phyloP scores from a whole-genome alignment of 2,888 invertebrate species.

The Gryllus longicercus region DNA sequence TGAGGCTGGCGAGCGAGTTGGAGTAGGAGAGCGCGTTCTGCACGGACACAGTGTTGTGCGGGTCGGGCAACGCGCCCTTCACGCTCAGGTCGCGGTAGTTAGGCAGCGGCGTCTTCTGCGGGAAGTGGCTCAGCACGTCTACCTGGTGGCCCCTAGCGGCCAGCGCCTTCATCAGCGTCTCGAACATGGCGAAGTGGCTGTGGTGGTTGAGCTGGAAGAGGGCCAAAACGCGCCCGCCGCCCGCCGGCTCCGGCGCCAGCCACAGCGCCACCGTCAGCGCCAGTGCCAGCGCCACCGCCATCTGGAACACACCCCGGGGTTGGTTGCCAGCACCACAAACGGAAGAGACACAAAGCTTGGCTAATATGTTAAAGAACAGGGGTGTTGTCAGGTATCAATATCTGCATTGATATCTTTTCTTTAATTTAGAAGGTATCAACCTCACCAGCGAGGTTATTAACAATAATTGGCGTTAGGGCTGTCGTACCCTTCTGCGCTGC shows the following conservation, averaged over 20 bases:
- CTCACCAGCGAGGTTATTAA: too few species aligned
- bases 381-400: too few species aligned
- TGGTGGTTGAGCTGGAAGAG: background rate
- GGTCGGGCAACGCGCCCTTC: background rate
- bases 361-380: too few species aligned
- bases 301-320: too few species aligned
- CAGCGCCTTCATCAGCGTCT: background rate
- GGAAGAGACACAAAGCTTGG: too few species aligned
- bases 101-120: background rate
- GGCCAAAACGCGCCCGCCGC: background rate
- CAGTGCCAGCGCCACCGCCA: background rate
- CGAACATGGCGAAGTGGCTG: slow-evolving; percentile 18
- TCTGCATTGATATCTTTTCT: too few species aligned
- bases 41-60: background rate
- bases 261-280: slow-evolving; percentile 36
- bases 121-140: slow-evolving; percentile 5
- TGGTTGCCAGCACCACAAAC: too few species aligned
- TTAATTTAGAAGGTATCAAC: too few species aligned
- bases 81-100: background rate
- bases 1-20: background rate
- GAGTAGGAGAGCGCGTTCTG: background rate
- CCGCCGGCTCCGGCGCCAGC: slow-evolving; percentile 40
- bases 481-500: too few species aligned
- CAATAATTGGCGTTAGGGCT: too few species aligned
- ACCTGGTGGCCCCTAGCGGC: background rate